phyloP scores from a whole-genome alignment of 2,888 invertebrate species.

The Pyrrhia umbra region DNA sequence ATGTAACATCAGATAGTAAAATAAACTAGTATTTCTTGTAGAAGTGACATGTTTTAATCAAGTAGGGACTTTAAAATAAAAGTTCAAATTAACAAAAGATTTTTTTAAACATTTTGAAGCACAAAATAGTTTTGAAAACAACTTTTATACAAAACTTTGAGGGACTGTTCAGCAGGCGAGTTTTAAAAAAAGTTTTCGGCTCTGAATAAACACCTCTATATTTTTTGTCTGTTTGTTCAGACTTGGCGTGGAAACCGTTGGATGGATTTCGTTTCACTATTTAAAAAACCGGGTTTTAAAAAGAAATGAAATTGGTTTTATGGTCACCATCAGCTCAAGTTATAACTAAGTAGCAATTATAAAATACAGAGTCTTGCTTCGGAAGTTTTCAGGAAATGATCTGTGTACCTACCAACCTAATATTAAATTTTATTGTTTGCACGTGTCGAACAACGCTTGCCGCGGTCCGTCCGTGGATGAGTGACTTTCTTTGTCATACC shows the following conservation, averaged over 20 bases:
- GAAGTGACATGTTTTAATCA: no score
- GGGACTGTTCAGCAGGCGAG: background rate
- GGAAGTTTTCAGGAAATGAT: no score
- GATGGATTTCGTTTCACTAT: slow-evolving; percentile 4
- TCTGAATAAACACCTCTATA: slow-evolving; percentile 18
- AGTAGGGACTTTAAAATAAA: no score
- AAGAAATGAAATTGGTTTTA: background rate
- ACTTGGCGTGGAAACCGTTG: slow-evolving; percentile 1
- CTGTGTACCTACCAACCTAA: no score
- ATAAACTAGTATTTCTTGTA: no score
- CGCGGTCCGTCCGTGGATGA: no score
- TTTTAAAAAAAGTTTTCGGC: slow-evolving; percentile 3
- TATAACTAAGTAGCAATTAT: no score
- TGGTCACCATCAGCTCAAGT: background rate
- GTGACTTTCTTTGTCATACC: no score
- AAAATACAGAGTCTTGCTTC: no score
- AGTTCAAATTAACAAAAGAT: background rate
- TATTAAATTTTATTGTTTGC: no score
- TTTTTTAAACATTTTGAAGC: background rate
- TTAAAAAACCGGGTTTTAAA: background rate
- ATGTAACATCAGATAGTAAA: no score
- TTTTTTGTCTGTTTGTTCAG: slow-evolving; percentile 38
- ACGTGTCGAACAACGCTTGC: no score
- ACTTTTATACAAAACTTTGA: background rate
- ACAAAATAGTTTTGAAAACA: background rate